Evolutionary conservation across 2,888 invertebrate genomes (phyloP).

Genomic region (Archips crataeganus): DNA sequence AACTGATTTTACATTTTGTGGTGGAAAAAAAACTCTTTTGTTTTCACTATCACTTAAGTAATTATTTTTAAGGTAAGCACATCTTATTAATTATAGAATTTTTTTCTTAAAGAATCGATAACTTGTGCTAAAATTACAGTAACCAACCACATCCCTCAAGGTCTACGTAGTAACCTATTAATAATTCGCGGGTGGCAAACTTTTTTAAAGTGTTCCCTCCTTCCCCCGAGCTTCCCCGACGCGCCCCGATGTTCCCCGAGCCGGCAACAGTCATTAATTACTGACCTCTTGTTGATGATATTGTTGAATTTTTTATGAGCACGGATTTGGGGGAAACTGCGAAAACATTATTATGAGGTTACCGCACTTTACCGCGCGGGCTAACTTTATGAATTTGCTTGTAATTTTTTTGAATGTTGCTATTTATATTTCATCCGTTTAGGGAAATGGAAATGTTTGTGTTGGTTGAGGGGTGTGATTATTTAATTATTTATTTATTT

Average conservation of each 20-base stretch:
- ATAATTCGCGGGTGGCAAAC: constrained; percentile 80
- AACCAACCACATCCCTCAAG: constrained; percentile 52
- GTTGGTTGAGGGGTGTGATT: constrained; percentile 1
- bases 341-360: constrained; percentile 40
- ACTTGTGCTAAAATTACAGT: constrained; percentile 8
- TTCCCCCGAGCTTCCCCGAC: constrained; percentile 60
- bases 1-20: too few relatives aligned
- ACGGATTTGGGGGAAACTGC: constrained; percentile 50
- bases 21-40: too few relatives aligned
- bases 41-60: too few relatives aligned
- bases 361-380: constrained; percentile 13
- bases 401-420: constrained; percentile 29
- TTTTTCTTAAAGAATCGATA: constrained; percentile 31
- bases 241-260: constrained; percentile 48
- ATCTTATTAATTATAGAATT: too few relatives aligned
- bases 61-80: too few relatives aligned
- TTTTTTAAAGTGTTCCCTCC: constrained; percentile 80
- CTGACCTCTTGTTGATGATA: constrained; percentile 71
- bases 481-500: neutral
- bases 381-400: constrained; percentile 36
- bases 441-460: constrained; percentile 1
- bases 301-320: constrained; percentile 73
- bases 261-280: constrained; percentile 65
- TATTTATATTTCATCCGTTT: constrained; percentile 25
- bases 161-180: constrained; percentile 78